Conservation (phyloP, 2,113 vertebrate genomes). For the Ctenomys sociabilis region DNA sequence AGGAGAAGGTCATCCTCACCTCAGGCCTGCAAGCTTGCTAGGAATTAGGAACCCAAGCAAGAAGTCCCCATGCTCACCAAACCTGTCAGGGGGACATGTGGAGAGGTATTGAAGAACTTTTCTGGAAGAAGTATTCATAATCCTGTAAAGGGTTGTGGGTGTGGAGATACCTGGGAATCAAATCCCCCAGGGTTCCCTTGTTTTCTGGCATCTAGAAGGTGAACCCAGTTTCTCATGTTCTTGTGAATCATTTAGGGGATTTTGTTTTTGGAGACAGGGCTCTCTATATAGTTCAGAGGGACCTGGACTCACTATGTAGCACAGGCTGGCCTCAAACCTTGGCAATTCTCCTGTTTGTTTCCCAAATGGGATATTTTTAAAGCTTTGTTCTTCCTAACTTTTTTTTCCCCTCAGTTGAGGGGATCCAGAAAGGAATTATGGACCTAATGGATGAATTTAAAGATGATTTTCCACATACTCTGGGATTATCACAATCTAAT, state of each 20-base stretch:
- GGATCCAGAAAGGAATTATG: slow-evolving; percentile 78
- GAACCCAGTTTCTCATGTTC: not conserved
- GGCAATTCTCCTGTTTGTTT: not conserved
- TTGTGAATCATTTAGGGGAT: not conserved
- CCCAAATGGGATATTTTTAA: slow-evolving; percentile 14
- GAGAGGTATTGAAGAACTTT: slow-evolving; percentile 78
- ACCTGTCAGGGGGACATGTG: slow-evolving; percentile 76
- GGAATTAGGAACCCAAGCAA: not conserved
- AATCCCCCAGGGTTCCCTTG: not conserved
- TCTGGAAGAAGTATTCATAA: slow-evolving; percentile 76
- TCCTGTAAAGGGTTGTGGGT: slow-evolving; percentile 30
- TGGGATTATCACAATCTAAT: slow-evolving; percentile 74
- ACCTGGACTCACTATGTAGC: not conserved
- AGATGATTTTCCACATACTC: slow-evolving; percentile 76
- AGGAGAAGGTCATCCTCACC: not conserved
- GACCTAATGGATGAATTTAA: slow-evolving; percentile 82
- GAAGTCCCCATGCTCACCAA: slow-evolving; percentile 63
- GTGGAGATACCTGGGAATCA: slow-evolving; percentile 5
- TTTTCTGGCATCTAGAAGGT: not conserved
- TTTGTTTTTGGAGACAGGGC: not conserved
- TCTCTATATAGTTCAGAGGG: too few relatives aligned
- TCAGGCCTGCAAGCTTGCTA: not conserved
- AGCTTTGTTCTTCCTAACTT: not conserved
- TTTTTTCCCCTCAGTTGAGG: slow-evolving; percentile 54
- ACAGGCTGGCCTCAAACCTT: not conserved